phyloP scores from a whole-genome alignment of 1,140 invertebrate species.

The Matsumurasca onukii region DNA sequence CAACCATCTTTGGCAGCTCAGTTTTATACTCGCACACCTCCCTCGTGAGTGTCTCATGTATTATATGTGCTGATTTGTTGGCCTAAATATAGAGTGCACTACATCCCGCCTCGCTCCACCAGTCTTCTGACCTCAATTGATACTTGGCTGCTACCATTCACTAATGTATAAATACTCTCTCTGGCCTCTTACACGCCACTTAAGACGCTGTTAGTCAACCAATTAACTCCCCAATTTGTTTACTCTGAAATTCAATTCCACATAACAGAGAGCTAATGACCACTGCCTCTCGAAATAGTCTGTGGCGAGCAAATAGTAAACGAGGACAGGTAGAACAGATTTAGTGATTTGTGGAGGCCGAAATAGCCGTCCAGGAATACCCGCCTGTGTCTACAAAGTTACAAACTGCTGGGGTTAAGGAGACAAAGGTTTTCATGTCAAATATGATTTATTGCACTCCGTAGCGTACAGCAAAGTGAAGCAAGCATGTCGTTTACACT shows the following conservation, averaged over 20 bases:
- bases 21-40: no score
- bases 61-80: conserved; percentile 10
- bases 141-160: no score
- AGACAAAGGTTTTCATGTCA: conserved; percentile 18
- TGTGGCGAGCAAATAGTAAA: neutral
- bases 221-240: no score
- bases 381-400: neutral
- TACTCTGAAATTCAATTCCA: no score
- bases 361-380: neutral
- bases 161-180: no score
- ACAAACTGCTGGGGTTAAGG: neutral
- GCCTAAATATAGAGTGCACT: neutral
- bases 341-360: neutral
- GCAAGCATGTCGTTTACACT: conserved; percentile 17
- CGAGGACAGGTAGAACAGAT: neutral
- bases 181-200: no score
- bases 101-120: no score
- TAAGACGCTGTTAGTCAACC: no score
- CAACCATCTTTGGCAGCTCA: no score
- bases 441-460: conserved; percentile 21
- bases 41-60: neutral
- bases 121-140: no score
- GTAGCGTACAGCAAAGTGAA: neutral
- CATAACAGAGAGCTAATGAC: no score
- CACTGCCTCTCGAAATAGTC: neutral